A percentile compares a stretch with the other conserved stretches of the same genome.
These are phyloP conservation scores for Saccostrea glomerata DNA, from an alignment of 1,140 invertebrate genomes.

Conservation along the genomic window DNA sequence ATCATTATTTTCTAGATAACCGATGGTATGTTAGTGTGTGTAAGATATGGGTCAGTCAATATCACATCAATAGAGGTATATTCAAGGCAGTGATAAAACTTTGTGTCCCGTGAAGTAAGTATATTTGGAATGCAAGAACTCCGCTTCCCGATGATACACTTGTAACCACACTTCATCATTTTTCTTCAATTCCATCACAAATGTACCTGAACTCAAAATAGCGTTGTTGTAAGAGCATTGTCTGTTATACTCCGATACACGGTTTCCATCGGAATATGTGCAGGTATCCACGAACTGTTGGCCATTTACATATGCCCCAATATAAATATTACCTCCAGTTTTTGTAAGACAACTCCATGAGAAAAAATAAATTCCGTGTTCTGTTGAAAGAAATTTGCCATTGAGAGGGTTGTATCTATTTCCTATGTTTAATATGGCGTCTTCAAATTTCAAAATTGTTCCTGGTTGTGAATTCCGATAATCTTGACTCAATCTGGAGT, in stretches of 20 bases:
- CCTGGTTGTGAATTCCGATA: not conserved
- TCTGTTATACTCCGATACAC: no score
- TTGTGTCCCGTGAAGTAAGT: not conserved
- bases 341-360: not conserved
- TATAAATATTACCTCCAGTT: not conserved
- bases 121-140: not conserved
- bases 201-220: not conserved
- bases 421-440: slow-evolving; percentile 9
- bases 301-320: not conserved
- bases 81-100: not conserved
- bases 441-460: not conserved
- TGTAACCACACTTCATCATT: not conserved
- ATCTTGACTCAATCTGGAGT: not conserved
- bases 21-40: no score
- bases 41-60: no score
- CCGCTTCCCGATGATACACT: not conserved
- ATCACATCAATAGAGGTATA: no score
- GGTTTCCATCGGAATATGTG: no score
- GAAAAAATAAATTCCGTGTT: not conserved
- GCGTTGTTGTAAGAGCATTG: no score
- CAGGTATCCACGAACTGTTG: not conserved
- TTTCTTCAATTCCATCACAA: not conserved
- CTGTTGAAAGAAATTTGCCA: not conserved
- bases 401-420: not conserved
- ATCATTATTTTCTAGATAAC: no score